Evolutionary conservation across 2,113 vertebrate species (phyloP), one percentile per base, ranked within the genome.

Genomic region (Cnemophilus loriae): DNA sequence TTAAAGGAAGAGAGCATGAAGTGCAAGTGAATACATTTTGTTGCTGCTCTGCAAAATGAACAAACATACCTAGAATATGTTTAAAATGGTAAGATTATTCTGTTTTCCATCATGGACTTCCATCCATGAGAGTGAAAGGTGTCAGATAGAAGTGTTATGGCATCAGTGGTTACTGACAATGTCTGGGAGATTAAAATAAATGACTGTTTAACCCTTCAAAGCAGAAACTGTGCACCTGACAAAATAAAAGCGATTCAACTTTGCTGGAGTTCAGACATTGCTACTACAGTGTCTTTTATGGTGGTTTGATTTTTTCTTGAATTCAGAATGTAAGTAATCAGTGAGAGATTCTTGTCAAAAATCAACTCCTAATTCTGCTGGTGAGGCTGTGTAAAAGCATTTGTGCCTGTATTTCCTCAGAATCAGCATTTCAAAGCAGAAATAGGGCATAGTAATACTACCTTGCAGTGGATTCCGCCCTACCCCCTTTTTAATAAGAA

Each of bases 231-330:
- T 89, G 68, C 71, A 74, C 71, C 90, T 95, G 77, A 71, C 24
- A 67, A 96, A 91, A 93, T 82, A 96, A 96, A 97, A 97, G 85
- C 78, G 16, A 70, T 89, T 96, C 90, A 93, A 26, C 63, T 92
- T 97, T 84, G 42, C 77, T 91, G 68, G 13, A 27, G 56, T 90
- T 84, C 69, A 73, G 35, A 78, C 32, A 84, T 74, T 93, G 32
- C 33, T 83, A 10, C 75, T 93, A 59, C 10, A 37, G 10, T 60
- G 60, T 65, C 12, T 97, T 96, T 96, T 70, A 84, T 71, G 50
- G 55, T 47, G 53, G 5, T 28, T 41, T 53, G 23, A 75, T 91
- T 61, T 84, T 53, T 18, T 6, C 60, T 55, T 87, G 81, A 82
- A 85, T 88, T 95, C 33, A 35, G 63, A 94, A 64, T 60, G n/a